Conservation (phyloP, 2,888 invertebrate genomes). For the Sphaerophoria rueppellii region DNA sequence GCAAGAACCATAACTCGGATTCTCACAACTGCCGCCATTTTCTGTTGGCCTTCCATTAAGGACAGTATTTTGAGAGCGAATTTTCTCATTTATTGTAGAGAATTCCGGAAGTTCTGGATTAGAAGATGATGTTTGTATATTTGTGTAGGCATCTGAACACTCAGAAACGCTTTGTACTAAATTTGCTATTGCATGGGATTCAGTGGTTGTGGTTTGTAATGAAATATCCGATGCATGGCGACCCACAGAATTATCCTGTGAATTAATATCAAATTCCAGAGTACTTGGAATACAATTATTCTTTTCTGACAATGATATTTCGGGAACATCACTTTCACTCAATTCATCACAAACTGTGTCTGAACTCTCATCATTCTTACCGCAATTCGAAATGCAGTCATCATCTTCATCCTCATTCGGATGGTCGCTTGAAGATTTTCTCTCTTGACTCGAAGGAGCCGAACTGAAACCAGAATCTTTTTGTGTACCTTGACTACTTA, state of each 20-base stretch:
- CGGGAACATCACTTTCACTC: conserved; percentile 59
- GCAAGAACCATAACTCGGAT: conserved; percentile 80
- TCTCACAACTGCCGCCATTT: conserved; percentile 31
- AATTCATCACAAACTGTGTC: conserved; percentile 67
- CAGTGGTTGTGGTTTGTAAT: conserved; percentile 2
- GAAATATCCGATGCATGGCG: conserved; percentile 39
- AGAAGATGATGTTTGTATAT: conserved; percentile 38
- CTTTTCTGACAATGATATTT: conserved; percentile 34
- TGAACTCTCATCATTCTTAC: conserved; percentile 40
- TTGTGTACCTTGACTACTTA: conserved; percentile 48
- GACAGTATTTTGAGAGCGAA: conserved; percentile 36
- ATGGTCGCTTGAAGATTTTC: conserved; percentile 52
- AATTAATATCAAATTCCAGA: conserved; percentile 41
- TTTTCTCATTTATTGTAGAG: conserved; percentile 27
- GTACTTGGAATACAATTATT: conserved; percentile 31
- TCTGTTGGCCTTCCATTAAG: background rate
- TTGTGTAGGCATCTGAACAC: conserved; percentile 55
- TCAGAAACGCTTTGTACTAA: conserved; percentile 54
- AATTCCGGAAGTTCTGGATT: conserved; percentile 29
- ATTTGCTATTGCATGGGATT: conserved; percentile 27
- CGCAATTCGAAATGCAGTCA: conserved; percentile 30
- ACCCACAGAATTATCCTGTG: conserved; percentile 30
- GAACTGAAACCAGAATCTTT: conserved; percentile 77
- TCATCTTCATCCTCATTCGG: conserved; percentile 45
- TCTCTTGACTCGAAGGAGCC: conserved; percentile 75